phyloP scores from a whole-genome alignment of 2,888 invertebrate species.

The Chymomyza fuscimana region DNA sequence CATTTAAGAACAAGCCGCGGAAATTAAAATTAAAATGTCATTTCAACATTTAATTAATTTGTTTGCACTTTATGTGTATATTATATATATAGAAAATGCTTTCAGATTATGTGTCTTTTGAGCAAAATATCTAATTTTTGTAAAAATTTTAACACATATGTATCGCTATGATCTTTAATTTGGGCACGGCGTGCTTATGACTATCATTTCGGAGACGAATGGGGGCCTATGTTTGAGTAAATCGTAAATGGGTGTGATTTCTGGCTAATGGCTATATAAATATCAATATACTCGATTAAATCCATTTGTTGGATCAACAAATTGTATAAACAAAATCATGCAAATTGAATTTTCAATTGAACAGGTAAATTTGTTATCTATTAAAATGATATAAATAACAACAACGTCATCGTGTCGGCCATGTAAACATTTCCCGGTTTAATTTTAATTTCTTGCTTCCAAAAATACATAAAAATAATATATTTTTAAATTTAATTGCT shows the following conservation, averaged over 20 bases:
- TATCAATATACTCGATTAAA: background rate
- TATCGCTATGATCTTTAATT: background rate
- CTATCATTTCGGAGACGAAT: background rate
- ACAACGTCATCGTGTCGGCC: background rate
- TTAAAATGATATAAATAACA: background rate
- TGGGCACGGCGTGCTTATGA: background rate
- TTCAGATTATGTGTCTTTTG: background rate
- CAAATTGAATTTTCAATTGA: background rate
- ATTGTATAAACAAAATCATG: background rate
- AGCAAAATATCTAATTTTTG: too few species aligned
- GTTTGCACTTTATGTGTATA: slow-evolving; percentile 26
- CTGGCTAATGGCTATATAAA: background rate
- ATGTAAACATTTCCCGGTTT: slow-evolving; percentile 1
- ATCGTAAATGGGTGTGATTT: background rate
- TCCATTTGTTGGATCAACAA: background rate
- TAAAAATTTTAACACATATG: background rate
- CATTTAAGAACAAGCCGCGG: background rate
- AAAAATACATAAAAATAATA: background rate
- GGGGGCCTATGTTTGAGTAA: background rate
- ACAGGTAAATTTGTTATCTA: background rate
- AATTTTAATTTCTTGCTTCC: background rate
- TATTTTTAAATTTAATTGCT: background rate
- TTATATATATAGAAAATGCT: slow-evolving; percentile 3
- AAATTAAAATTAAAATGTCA: background rate
- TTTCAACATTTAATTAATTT: slow-evolving; percentile 36